Conservation (phyloP, 2,888 invertebrate genomes). For the Malacosoma neustria region DNA sequence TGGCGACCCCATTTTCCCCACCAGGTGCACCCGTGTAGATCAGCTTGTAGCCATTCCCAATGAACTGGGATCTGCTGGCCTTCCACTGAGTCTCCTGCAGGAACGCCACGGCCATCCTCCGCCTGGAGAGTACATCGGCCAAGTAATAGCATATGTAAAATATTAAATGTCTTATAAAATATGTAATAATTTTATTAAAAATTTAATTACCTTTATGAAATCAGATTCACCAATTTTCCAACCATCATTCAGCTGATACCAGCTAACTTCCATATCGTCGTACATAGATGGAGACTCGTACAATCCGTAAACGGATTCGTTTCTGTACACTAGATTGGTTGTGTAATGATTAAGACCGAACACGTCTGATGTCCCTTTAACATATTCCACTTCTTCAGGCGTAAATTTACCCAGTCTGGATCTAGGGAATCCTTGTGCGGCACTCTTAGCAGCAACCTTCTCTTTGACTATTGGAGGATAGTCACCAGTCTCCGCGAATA, state of each 20-base stretch:
- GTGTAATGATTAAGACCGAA: slow-evolving; percentile 20
- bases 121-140: too few species aligned
- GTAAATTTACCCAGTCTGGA: slow-evolving; percentile 19
- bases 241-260: slow-evolving; percentile 11
- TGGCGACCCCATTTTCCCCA: too few species aligned
- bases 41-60: too few species aligned
- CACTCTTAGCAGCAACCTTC: slow-evolving; percentile 16
- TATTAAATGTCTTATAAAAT: too few species aligned
- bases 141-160: too few species aligned
- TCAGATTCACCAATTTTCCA: not conserved
- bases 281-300: slow-evolving; percentile 13
- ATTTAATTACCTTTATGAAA: not conserved
- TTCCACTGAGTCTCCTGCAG: too few species aligned
- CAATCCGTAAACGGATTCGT: slow-evolving; percentile 13
- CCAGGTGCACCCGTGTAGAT: too few species aligned
- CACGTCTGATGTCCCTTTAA: slow-evolving; percentile 19
- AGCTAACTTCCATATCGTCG: slow-evolving; percentile 14
- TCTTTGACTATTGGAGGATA: slow-evolving; percentile 17
- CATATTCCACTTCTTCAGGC: slow-evolving; percentile 14
- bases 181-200: too few species aligned
- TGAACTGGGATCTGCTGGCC: too few species aligned
- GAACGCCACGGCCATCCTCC: too few species aligned
- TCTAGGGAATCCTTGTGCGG: slow-evolving; percentile 13
- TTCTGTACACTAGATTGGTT: slow-evolving; percentile 15
- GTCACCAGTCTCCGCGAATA: slow-evolving; percentile 17